Percentiles rank a stretch among this genome's conserved stretches.
These are phyloP conservation scores for Heliothis peltigera DNA, from an alignment of 2,888 invertebrate species.

Conservation along the genomic window DNA sequence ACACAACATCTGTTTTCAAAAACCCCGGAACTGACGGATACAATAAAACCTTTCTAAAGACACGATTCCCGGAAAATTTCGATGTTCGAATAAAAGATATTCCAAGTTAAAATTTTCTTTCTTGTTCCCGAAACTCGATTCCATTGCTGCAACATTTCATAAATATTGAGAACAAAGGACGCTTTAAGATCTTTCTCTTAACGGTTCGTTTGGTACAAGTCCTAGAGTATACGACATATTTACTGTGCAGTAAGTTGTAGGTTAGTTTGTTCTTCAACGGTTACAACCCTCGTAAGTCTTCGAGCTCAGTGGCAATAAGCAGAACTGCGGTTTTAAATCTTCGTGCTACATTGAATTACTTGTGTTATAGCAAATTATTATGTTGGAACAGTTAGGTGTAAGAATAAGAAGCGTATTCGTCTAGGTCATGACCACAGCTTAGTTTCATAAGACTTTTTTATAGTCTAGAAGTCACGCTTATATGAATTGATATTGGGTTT, in stretches of 20 bases:
- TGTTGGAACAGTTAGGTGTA: constrained; percentile 7
- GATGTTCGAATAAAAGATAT: constrained; percentile 45
- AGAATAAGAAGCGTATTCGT: constrained; percentile 1
- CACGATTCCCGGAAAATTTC: constrained; percentile 29
- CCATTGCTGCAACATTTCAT: constrained; percentile 44
- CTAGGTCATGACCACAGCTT: too few relatives aligned
- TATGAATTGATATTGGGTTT: too few relatives aligned
- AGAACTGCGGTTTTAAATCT: constrained; percentile 32
- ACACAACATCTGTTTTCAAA: constrained; percentile 3
- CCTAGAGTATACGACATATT: constrained; percentile 49
- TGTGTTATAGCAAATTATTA: constrained; percentile 9
- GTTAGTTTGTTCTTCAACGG: constrained; percentile 45
- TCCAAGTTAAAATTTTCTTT: constrained; percentile 44
- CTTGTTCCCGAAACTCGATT: constrained; percentile 45
- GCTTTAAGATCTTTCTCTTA: constrained; percentile 50
- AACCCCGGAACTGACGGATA: constrained; percentile 14
- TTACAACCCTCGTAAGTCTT: constrained; percentile 38
- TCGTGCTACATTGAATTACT: constrained; percentile 33
- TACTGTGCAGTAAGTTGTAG: constrained; percentile 42
- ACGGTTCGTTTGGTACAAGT: constrained; percentile 52
- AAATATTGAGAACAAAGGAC: constrained; percentile 59
- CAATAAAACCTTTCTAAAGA: constrained; percentile 45
- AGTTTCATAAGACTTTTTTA: too few relatives aligned
- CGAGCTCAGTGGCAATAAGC: constrained; percentile 28
- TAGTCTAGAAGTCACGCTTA: too few relatives aligned